Evolutionary conservation across 2,797 vertebrate genomes (phyloP), one percentile per base, ranked within the genome.

Genomic region (Macrochelys suwanniensis): DNA sequence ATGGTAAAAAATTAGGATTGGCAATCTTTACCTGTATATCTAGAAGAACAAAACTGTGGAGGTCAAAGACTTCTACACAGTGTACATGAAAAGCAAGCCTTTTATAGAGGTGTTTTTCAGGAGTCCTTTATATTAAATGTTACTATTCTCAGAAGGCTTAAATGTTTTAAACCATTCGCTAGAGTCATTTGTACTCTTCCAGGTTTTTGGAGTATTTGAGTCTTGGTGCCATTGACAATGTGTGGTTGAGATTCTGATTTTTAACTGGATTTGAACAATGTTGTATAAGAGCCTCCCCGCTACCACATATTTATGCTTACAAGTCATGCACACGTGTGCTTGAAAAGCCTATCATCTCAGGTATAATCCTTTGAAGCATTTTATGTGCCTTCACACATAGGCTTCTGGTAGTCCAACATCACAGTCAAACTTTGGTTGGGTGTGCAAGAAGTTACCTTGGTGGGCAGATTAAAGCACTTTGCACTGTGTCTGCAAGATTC

Each of bases 291-390:
- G 71, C 23, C 37, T 45, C 71, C 54, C 23, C 37, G 12, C 37
- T 74, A 45, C 11, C 11, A 23, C 71, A 11, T 1, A 0, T 33
- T 4, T 50, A 28, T 76, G 6, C 17, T 88, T 90, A 8, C 1
- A 2, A 2, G 0, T 51, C 31, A 61, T 61, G 56, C 11, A 12
- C 25, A 45, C 13, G 37, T 80, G 6, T 76, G 15, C 91, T 76
- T 89, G 57, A 78, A 92, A 89, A 87, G 37, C 26, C 51, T 59
- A 85, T 87, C 65, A 42, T 21, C 50, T 89, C 31, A 42, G 2
- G 77, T 80, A 12, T 61, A 88, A 31, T 74, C 9, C 16, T 31
- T 80, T 56, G 37, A 17, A 82, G 56, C 54, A 59, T 33, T n/a
- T 59, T 71, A 1, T 83, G 28, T 51, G 45, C 45, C 50, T 71